Base-by-base conservation (phyloP, 2,888 invertebrate species). In the Nemotelus nigrinus region DNA sequence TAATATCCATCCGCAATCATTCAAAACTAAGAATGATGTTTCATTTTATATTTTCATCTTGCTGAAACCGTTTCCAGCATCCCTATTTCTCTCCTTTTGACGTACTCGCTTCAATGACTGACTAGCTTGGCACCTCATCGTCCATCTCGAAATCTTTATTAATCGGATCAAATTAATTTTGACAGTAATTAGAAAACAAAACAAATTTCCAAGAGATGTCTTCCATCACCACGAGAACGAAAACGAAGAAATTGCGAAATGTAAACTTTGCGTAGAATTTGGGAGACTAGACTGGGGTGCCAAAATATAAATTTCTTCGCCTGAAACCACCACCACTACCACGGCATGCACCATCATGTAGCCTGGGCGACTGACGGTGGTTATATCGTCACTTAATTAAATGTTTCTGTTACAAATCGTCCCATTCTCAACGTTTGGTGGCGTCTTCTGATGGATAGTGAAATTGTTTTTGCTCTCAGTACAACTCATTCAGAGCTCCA, bases 361-460 rank as follows among this genome's bases (percentile, higher is more conserved):
- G 53, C 53, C 25, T 25, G 25, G 25, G 25, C 25, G 25, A 25
- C 63, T 3, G 41, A 10, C 41, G 48, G 50, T 50, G 50, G 68
- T 77, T 77, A 77, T 72, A 57, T 77, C 74, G 74, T 78, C 72
- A 78, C 74, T 71, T 78, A 72, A 78, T 78, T 72, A 72, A 77
- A 77, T 68, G 65, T 77, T 72, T 72, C 57, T 64, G 72, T 57
- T 68, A 77, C 77, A 77, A 77, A 77, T 77, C 71, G 68, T 68
- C 70, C 55, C 55, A 55, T 70, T 70, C 53, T 70, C 55, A 43
- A 70, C 55, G 70, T 45, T 70, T 70, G 67, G 7, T 39, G 67
- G 50, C 60, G 25, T 39, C 60, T 60, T 25, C 58, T 25, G 58
- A 2, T 25, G 6, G 1, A 6, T 10, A 10, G 53, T 10, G 8